Conservation (phyloP, 1,140 invertebrate genomes). For the Medauroidea extradentata region DNA sequence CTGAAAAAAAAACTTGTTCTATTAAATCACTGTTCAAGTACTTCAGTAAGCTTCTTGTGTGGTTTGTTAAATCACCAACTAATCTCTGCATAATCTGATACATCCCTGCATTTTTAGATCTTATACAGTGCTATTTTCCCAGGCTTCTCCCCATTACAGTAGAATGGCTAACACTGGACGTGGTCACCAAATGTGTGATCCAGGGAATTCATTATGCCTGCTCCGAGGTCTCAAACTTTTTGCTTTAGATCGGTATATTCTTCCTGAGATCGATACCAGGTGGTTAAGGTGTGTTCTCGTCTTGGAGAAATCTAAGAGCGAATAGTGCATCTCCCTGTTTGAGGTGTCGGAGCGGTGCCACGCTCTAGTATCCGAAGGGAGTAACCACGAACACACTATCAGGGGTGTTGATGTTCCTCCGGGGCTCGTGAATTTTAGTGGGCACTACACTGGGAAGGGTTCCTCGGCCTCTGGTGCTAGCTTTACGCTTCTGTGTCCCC, state of each 20-base stretch:
- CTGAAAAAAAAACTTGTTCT: conserved; percentile 15
- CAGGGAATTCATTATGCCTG: neutral
- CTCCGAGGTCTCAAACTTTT: neutral
- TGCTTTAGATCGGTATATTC: neutral
- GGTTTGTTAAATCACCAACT: neutral
- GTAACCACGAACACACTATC: no score
- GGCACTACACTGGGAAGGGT: no score
- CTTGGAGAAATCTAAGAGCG: no score
- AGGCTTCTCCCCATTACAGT: conserved; percentile 6
- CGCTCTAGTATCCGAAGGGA: no score
- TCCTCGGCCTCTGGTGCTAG: no score
- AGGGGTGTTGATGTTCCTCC: no score
- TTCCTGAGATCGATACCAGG: no score
- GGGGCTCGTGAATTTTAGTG: no score
- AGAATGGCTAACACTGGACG: conserved; percentile 7
- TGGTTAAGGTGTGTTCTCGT: no score
- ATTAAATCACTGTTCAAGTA: conserved; percentile 14
- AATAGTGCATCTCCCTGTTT: no score
- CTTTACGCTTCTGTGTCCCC: no score
- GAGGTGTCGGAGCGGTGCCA: no score
- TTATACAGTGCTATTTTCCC: neutral
- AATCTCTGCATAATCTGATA: conserved; percentile 6
- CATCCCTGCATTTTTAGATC: conserved; percentile 12
- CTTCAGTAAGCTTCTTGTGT: conserved; percentile 6
- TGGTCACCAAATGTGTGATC: conserved; percentile 2